Percentiles rank a stretch among this genome's conserved stretches.
Evolutionary conservation across 2,113 vertebrate species (phyloP).

Genomic region (Semnornis frantzii): DNA sequence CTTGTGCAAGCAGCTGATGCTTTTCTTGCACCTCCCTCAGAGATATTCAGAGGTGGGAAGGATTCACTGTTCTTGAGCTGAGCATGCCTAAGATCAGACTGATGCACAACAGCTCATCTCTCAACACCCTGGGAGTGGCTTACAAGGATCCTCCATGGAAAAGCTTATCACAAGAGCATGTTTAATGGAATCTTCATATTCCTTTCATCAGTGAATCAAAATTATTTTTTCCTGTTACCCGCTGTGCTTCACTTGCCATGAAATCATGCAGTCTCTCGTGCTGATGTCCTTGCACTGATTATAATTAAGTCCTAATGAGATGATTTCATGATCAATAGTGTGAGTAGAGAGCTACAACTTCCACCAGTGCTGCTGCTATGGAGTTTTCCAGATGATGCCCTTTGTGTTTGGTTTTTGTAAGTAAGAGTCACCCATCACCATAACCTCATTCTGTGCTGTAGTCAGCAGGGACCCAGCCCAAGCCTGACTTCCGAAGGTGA

Average conservation of each 20-base stretch:
- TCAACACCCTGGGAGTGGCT: not conserved
- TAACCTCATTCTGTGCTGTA: not conserved
- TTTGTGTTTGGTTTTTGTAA: not conserved
- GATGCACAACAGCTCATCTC: not conserved
- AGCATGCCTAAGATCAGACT: not conserved
- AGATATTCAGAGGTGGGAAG: not conserved
- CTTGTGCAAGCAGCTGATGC: not conserved
- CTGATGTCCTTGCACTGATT: conserved; percentile 20
- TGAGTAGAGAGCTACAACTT: not conserved
- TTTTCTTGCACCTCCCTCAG: not conserved
- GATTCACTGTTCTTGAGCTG: not conserved
- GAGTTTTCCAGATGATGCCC: not conserved
- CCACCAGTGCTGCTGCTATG: not conserved
- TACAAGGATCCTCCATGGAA: not conserved
- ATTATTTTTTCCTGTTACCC: not conserved
- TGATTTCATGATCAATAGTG: not conserved
- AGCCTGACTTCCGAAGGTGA: not conserved
- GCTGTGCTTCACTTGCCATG: not conserved
- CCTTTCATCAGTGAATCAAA: not conserved
- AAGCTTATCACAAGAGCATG: not conserved
- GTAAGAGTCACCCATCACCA: not conserved
- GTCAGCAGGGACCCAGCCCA: not conserved
- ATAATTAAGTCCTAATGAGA: conserved; percentile 18
- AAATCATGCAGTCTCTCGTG: not conserved
- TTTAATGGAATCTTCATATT: not conserved